Evolutionary conservation across 2,888 invertebrate species (phyloP).

Genomic region (Cosmopolites sordidus): DNA sequence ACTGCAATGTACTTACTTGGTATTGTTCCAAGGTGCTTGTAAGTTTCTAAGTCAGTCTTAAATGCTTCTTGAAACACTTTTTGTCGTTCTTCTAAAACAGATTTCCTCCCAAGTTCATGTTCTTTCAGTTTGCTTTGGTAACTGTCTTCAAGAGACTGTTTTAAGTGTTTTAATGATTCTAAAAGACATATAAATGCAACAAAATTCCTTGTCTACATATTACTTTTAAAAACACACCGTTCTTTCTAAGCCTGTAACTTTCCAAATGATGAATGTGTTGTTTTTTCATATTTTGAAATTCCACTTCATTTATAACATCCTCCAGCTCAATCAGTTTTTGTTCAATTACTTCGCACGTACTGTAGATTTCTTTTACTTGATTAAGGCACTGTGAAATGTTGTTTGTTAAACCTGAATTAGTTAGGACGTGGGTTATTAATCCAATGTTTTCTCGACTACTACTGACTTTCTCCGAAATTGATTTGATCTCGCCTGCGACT

Average conservation of each 20-base stretch:
- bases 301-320: constrained; percentile 64
- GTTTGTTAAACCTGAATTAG: constrained; percentile 40
- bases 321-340: constrained; percentile 61
- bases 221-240: constrained; percentile 56
- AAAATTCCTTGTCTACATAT: background rate
- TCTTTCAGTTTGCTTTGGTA: constrained; percentile 56
- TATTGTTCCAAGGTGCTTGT: constrained; percentile 58
- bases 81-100: constrained; percentile 60
- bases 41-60: constrained; percentile 61
- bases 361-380: constrained; percentile 54
- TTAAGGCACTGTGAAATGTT: constrained; percentile 53
- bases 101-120: constrained; percentile 55
- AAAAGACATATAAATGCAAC: background rate
- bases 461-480: constrained; percentile 39
- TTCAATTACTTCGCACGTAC: constrained; percentile 60
- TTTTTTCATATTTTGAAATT: constrained; percentile 65
- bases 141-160: constrained; percentile 54
- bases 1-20: constrained; percentile 55
- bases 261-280: constrained; percentile 69
- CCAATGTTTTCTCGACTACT: constrained; percentile 39
- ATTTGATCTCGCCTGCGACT: constrained; percentile 51
- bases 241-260: constrained; percentile 58
- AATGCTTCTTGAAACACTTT: constrained; percentile 68
- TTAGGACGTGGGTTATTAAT: constrained; percentile 39
- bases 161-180: constrained; percentile 47